Evolutionary conservation across 2,797 vertebrate genomes (phyloP).

Genomic region (Meda fulgida): DNA sequence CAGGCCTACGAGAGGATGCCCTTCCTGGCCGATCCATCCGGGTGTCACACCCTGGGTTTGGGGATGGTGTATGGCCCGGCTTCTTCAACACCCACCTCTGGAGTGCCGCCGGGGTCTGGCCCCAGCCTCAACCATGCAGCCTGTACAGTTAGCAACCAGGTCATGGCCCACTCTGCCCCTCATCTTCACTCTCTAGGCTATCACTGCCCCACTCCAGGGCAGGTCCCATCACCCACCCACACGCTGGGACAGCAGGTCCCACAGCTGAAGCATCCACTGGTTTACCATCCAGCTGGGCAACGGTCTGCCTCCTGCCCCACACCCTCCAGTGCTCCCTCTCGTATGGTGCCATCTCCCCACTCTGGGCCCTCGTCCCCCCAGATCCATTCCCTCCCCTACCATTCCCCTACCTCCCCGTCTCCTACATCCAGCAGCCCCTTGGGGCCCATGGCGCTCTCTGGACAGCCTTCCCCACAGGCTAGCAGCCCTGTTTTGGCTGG

Average conservation of each 20-base stretch:
- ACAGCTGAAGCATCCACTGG: constrained; percentile 84
- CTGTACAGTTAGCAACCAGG: constrained; percentile 76
- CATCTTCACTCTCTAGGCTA: constrained; percentile 86
- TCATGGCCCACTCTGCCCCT: constrained; percentile 80
- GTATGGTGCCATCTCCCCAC: constrained; percentile 86
- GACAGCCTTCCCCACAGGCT: constrained; percentile 81
- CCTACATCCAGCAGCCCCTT: constrained; percentile 81
- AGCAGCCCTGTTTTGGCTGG: constrained; percentile 81
- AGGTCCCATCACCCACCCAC: constrained; percentile 78
- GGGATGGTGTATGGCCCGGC: constrained; percentile 86
- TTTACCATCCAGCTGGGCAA: constrained; percentile 85
- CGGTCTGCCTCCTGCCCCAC: constrained; percentile 87
- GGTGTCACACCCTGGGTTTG: constrained; percentile 85
- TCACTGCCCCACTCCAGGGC: constrained; percentile 82
- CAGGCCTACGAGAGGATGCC: constrained; percentile 89
- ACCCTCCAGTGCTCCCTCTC: constrained; percentile 79
- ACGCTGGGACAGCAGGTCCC: constrained; percentile 81
- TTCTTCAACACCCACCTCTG: constrained; percentile 77
- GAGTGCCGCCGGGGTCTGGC: constrained; percentile 55
- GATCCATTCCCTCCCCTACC: constrained; percentile 90
- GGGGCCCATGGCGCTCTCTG: constrained; percentile 78
- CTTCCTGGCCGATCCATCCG: constrained; percentile 84
- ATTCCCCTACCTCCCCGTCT: constrained; percentile 88
- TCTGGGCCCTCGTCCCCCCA: constrained; percentile 93
- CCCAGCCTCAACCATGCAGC: constrained; percentile 72